Evolutionary conservation across 2,113 vertebrate genomes (phyloP), one percentile per base, ranked within the genome.

Genomic region (Sula dactylatra): DNA sequence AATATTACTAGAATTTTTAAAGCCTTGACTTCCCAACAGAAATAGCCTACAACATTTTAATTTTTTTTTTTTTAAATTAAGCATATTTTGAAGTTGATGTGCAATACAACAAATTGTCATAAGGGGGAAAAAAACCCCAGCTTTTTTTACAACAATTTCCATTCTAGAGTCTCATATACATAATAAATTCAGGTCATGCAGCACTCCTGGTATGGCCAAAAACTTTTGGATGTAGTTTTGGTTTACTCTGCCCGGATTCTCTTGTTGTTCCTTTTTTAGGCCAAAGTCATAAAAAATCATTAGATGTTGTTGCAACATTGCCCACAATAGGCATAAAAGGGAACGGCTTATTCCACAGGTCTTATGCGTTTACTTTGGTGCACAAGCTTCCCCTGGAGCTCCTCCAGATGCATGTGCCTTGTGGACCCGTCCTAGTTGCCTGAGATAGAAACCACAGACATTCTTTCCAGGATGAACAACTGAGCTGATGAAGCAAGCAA

Each of bases 391-490:
- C 92, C 88, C 89, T 72, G 85, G 50, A 70, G 66, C 27, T 67
- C 22, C 65, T 91, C 52, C 34, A 15, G 32, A 40, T 52, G 40
- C 24, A 1, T 44, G 25, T 38, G 72, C 81, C 44, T 58, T 22
- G 27, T 83, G 93, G 29, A 95, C 6, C 45, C 55, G 31, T 82
- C 95, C 96, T 65, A 94, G 34, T 55, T 98, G 96, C 36, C 89
- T 9, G 0, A 90, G 54, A 32, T 59, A 85, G n/a, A 95, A 97
- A 45, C 94, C 92, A 34, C 2, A 62, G 54, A 89, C 2, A 10
- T 97, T 90, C 47, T 90, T 98, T 96, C 94, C 96, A 78, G 93
- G 90, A 59, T 7, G 71, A 91, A 82, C 47, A 70, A 84, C 92
- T 36, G 70, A 16, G 44, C 96, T 98, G 78, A 36, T 47, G 26